Evolutionary conservation across 2,888 invertebrate species (phyloP), one percentile per base, ranked within the genome.

Genomic region (Ectemnius continuus): DNA sequence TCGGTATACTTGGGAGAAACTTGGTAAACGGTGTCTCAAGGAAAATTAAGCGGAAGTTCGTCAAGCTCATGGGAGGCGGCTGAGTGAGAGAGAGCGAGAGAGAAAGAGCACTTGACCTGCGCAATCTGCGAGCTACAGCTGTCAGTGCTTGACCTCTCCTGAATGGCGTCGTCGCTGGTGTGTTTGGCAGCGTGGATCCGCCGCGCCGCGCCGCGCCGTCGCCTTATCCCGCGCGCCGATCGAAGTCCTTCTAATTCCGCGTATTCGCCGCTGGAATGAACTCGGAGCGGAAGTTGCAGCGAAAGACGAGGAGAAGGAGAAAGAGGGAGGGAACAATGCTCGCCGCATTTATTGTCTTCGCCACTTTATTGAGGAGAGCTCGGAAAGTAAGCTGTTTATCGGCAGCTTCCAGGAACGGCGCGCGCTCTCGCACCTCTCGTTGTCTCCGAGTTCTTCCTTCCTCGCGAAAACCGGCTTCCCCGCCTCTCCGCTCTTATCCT

Each of bases 331-430:
- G 46, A 13, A 46, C 61, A 45, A 61, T 61, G 16, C 13, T 36
- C 26, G 72, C 45, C 64, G 76, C 78, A 72, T 81, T 81, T 83
- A 87, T 87, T 88, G 87, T 88, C 83, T 82, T 70, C 66, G 75
- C 68, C 75, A 75, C 84, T 36, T 84, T 84, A 86, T 87, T 78
- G 83, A 80, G 80, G 80, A 74, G 75, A 78, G 76, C 78, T 65
- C 36, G 67, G 81, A 88, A 88, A 88, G 85, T 87, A 88, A 89
- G 89, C 89, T 88, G 88, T 89, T 89, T 89, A 89, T 89, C 89
- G 81, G 86, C 77, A 76, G 79, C 67, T 79, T 75, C 80, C 86
- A 76, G 77, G 16, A 52, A 6, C 47, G 4, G n/a, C 47, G 23
- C 23, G n/a, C 47, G 23, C 23, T 20, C 4, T 52, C 16, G 52